Evolutionary conservation across 2,888 invertebrate species (phyloP).

Genomic region (Drosophila demipolita): DNA sequence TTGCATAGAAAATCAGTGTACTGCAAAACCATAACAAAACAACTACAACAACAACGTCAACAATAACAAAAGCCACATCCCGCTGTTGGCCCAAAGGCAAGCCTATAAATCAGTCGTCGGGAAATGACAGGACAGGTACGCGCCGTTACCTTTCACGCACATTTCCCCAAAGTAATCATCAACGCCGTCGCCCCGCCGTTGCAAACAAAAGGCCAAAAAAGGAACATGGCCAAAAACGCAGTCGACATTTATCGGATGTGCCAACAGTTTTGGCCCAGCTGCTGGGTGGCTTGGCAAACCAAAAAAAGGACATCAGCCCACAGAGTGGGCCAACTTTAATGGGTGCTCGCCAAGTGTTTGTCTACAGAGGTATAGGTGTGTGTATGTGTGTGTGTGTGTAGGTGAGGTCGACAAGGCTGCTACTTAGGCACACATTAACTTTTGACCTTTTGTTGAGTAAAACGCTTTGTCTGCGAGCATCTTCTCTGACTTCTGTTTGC

Average conservation of each 20-base stretch:
- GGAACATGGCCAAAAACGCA: conserved; percentile 30
- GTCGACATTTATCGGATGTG: conserved; percentile 59
- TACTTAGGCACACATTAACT: conserved; percentile 78
- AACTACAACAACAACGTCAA: conserved; percentile 5
- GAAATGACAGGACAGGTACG: conserved; percentile 74
- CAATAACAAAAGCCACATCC: conserved; percentile 15
- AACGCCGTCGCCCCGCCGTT: conserved; percentile 69
- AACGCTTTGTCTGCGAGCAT: conserved; percentile 58
- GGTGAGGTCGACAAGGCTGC: conserved; percentile 49
- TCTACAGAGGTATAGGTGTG: conserved; percentile 2
- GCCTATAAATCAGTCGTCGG: conserved; percentile 65
- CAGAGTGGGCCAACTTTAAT: conserved; percentile 60
- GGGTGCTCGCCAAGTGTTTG: conserved; percentile 35
- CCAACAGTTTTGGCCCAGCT: conserved; percentile 36
- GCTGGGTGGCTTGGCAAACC: conserved; percentile 17
- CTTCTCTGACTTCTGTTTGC: conserved; percentile 31
- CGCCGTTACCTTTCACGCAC: conserved; percentile 75
- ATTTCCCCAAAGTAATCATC: conserved; percentile 80
- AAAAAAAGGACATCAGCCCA: conserved; percentile 45
- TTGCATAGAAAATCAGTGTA: conserved; percentile 57
- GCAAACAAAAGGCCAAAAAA: conserved; percentile 59
- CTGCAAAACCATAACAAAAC: conserved; percentile 8
- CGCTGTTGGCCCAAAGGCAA: conserved; percentile 38
- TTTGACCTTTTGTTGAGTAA: conserved; percentile 71
- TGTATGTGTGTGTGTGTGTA: conserved; percentile 18